phyloP scores from a whole-genome alignment of 92 coral and sea anemone species.

The Zoanthus gigantus region DNA sequence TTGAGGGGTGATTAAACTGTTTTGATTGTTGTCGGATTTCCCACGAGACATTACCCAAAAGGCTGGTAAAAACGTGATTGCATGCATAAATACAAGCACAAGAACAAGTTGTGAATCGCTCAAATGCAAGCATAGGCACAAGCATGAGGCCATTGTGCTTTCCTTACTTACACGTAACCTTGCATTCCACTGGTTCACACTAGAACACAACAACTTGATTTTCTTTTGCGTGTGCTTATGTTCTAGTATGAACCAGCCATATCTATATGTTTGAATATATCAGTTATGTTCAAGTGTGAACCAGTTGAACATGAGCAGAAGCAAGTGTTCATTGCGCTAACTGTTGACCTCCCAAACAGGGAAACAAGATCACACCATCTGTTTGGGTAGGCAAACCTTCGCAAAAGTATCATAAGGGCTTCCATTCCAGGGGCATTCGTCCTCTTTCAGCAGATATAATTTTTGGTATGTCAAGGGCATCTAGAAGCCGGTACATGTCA shows the following conservation, averaged over 20 bases:
- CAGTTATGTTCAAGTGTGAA: conserved; percentile 1
- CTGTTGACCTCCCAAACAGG: conserved; percentile 17
- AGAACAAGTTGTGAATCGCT: conserved; percentile 31
- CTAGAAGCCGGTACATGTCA: conserved; percentile 1
- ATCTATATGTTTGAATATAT: conserved; percentile 17
- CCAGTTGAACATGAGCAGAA: conserved; percentile 5
- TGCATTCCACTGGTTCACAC: conserved; percentile 51
- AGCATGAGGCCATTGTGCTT: conserved; percentile 48
- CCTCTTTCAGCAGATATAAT: neutral
- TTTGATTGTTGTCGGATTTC: conserved; percentile 34
- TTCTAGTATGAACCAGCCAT: conserved; percentile 25
- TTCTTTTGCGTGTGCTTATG: conserved; percentile 42
- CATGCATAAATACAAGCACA: conserved; percentile 45
- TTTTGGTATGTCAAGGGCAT: neutral
- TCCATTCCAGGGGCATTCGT: conserved; percentile 4
- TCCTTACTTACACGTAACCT: conserved; percentile 47
- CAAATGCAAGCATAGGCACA: conserved; percentile 48
- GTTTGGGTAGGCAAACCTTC: neutral
- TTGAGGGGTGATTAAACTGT: neutral
- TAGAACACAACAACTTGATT: conserved; percentile 55
- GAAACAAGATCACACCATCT: neutral
- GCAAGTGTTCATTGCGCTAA: conserved; percentile 5
- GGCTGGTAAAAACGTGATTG: conserved; percentile 43
- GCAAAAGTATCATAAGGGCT: neutral
- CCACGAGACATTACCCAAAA: conserved; percentile 33